Evolutionary conservation across 2,888 invertebrate species (phyloP).

Genomic region (Leucophora obtusa): DNA sequence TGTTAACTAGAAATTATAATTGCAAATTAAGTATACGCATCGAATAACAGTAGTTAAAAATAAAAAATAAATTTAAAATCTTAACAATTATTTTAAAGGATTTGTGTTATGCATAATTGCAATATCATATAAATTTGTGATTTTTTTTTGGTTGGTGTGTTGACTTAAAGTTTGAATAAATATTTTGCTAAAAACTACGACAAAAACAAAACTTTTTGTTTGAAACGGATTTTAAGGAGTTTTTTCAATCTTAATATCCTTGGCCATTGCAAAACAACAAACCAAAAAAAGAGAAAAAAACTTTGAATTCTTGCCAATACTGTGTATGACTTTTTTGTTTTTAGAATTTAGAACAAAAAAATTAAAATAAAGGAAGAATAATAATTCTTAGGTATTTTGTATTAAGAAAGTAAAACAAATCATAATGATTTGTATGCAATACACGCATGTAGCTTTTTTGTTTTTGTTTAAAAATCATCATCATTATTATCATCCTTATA

Average conservation of each 20-base stretch:
- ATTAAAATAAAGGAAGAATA: not conserved
- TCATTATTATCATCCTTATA: not conserved
- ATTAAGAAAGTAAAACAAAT: constrained; percentile 4
- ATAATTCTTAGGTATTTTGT: constrained; percentile 27
- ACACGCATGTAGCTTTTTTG: constrained; percentile 48
- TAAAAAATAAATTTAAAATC: not conserved
- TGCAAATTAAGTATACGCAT: not conserved
- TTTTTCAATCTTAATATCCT: not conserved
- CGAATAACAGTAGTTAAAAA: not conserved
- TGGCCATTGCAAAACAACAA: constrained; percentile 36
- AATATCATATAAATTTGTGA: constrained; percentile 10
- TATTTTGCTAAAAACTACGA: constrained; percentile 13
- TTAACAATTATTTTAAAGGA: too few species aligned
- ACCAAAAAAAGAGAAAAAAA: constrained; percentile 28
- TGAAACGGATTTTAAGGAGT: constrained; percentile 45
- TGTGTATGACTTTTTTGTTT: constrained; percentile 46
- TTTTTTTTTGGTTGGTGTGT: constrained; percentile 2
- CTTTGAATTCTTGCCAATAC: constrained; percentile 59
- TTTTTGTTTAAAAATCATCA: constrained; percentile 29
- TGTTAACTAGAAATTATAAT: not conserved
- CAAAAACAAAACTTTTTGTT: constrained; percentile 39
- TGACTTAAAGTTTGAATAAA: not conserved
- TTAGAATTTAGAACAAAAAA: constrained; percentile 10
- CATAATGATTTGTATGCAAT: constrained; percentile 62
- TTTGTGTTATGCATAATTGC: constrained; percentile 5